Evolutionary conservation across 30 jellyfish, hydroid and myxozoan species (phyloP).

Genomic region (Sanderia malayensis): DNA sequence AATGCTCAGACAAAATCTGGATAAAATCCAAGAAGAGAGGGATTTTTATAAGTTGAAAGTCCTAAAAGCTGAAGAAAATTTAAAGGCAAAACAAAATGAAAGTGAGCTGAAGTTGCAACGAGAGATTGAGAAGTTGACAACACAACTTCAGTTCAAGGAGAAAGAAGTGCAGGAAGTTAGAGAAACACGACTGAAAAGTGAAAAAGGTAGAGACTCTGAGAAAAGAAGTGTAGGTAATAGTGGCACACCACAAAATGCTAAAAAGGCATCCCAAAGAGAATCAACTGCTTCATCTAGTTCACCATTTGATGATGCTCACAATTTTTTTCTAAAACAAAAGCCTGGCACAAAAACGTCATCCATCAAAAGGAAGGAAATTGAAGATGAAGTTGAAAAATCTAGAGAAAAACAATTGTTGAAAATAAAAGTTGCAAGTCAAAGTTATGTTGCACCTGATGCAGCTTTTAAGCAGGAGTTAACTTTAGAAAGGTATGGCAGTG

Average conservation of each 20-base stretch:
- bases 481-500: not conserved
- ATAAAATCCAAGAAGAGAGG: constrained; percentile 59
- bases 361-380: not conserved
- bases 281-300: constrained; percentile 4
- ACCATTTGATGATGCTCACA: not conserved
- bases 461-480: not conserved
- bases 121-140: constrained; percentile 73
- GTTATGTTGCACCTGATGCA: not conserved
- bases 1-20: constrained; percentile 71
- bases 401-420: not conserved
- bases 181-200: constrained; percentile 34
- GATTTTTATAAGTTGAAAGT: constrained; percentile 21
- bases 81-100: constrained; percentile 58
- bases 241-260: not conserved
- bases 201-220: not conserved
- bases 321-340: constrained; percentile 5
- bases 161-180: constrained; percentile 68
- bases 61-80: constrained; percentile 33
- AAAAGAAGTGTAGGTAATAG: no score
- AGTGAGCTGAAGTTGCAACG: constrained; percentile 46
- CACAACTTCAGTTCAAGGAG: constrained; percentile 83
- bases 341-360: constrained; percentile 31
- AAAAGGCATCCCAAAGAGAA: not conserved
- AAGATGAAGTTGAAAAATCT: not conserved
- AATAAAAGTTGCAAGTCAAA: not conserved